Evolutionary conservation across 2,888 invertebrate genomes (phyloP), one percentile per base, ranked within the genome.

Genomic region (Isotomurus palustris): DNA sequence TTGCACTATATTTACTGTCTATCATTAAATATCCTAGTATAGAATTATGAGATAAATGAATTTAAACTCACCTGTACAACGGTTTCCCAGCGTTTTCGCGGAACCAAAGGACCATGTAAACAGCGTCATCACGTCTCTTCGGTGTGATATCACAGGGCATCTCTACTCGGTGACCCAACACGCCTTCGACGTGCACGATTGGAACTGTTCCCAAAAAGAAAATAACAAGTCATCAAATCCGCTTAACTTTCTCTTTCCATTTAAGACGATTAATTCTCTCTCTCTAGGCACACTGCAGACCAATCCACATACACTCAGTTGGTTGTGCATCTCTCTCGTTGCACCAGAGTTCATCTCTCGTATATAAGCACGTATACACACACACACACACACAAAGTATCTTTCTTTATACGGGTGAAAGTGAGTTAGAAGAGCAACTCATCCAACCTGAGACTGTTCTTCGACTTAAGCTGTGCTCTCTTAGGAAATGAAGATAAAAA

Each of bases 141-240:
- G 91, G 85, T 70, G 84, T 83, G 68, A 92, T 89, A 77, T 91
- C 88, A 76, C 92, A 92, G 12, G 91, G 91, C 53, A 92, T 79
- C 64, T 87, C 84, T 21, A 87, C 88, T 74, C 87, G 87, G 75
- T 86, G 85, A 27, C 86, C 87, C 66, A 87, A 78, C 4, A 91
- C 90, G 25, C 90, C 91, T 74, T 86, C 84, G 60, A 90, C 86
- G 73, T 87, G 84, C 62, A 84, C 83, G 72, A 88, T 83, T 52
- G 89, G 88, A 75, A 88, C 90, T 89, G 83, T 41, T 80, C 79
- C 63, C 73, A 71, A 56, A 48, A 43, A 56, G 63, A 52, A 63
- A 53, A 41, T 48, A 38, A 50, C 24, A 22, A 48, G 51, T 60
- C 53, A 60, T 44, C 50, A 53, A 60, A 53, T 54, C 53, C 53